These are phyloP conservation scores for Loriculus beryllinus DNA, from an alignment of 2,797 vertebrate genomes.

Conservation along the genomic window DNA sequence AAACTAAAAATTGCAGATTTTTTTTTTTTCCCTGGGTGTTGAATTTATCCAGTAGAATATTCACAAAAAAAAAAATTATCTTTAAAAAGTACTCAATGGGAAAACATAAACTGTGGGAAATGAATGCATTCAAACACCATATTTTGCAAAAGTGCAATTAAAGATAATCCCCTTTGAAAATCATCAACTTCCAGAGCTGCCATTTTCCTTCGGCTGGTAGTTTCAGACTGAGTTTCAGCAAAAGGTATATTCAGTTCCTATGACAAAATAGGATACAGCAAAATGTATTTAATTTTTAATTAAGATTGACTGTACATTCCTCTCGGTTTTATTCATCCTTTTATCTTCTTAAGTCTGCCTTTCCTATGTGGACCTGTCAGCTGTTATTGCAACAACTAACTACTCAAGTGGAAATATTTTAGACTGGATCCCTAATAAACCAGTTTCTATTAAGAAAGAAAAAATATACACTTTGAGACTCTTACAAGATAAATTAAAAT, in stretches of 20 bases:
- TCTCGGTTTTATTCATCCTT: background rate
- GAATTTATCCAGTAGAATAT: background rate
- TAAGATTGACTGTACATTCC: background rate
- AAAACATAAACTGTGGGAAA: background rate
- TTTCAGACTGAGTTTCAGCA: background rate
- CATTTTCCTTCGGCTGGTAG: background rate
- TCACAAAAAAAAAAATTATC: accelerated
- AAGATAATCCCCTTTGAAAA: background rate
- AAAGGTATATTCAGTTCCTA: background rate
- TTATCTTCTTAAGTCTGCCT: background rate
- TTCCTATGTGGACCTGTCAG: background rate
- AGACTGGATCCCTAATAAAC: background rate
- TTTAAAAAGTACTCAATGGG: background rate
- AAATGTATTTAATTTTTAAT: background rate
- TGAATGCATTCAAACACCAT: background rate
- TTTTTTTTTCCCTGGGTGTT: background rate
- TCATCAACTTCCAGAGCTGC: background rate
- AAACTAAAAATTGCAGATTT: background rate
- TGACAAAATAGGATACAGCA: background rate
- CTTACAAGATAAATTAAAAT: background rate
- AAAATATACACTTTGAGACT: background rate
- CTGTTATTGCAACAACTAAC: background rate
- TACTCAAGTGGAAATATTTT: background rate
- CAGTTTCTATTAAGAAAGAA: background rate
- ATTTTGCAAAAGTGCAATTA: background rate